phyloP scores from a whole-genome alignment of 2,113 vertebrate genomes.

The Anarrhichthys ocellatus region DNA sequence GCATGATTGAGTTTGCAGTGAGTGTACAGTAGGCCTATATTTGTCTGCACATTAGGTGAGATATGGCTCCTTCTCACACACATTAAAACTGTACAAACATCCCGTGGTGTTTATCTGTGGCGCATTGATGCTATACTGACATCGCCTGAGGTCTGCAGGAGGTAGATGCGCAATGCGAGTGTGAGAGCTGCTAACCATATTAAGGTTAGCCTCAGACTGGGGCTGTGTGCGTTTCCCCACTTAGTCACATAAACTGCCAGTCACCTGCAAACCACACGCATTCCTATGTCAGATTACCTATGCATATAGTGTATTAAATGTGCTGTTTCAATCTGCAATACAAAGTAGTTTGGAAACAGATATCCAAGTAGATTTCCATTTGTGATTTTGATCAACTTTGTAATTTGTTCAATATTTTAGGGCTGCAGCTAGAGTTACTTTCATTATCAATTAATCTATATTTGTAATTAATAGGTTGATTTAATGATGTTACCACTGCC shows the following conservation, averaged over 20 bases:
- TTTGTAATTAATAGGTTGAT: not conserved
- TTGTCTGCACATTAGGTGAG: slow-evolving; percentile 53
- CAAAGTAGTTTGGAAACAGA: slow-evolving; percentile 2
- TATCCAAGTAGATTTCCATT: not conserved
- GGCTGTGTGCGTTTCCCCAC: slow-evolving; percentile 49
- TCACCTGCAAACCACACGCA: slow-evolving; percentile 69
- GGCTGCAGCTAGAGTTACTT: not conserved
- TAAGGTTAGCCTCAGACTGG: slow-evolving; percentile 67
- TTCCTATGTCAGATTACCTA: slow-evolving; percentile 14
- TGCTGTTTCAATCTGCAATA: not conserved
- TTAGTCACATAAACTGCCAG: slow-evolving; percentile 61
- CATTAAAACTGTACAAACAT: slow-evolving; percentile 65
- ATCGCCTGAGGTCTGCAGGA: slow-evolving; percentile 61
- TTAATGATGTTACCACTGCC: not conserved
- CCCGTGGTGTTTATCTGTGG: slow-evolving; percentile 70
- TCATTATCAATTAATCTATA: not conserved
- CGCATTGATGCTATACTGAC: slow-evolving; percentile 47
- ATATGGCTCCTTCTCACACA: slow-evolving; percentile 47
- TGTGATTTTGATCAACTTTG: not conserved
- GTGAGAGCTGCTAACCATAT: slow-evolving; percentile 63
- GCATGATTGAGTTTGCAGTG: slow-evolving; percentile 40
- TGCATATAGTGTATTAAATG: not conserved
- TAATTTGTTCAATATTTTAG: not conserved
- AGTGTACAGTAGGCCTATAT: slow-evolving; percentile 16
- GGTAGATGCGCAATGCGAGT: slow-evolving; percentile 31